Evolutionary conservation across 2,113 vertebrate species (phyloP).

Genomic region (Eolophus roseicapilla): DNA sequence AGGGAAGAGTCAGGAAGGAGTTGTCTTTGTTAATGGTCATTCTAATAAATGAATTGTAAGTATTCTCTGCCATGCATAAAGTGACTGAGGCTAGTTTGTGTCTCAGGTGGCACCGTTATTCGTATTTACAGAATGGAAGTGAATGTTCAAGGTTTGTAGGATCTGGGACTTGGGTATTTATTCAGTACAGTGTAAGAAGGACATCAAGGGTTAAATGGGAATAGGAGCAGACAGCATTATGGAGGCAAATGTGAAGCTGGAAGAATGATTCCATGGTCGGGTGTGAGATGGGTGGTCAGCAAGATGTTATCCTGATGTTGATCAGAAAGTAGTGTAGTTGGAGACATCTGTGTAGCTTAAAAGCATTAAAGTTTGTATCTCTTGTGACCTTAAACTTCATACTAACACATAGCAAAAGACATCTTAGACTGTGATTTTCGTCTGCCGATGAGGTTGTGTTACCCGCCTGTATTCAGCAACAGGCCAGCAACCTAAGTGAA

Average conservation of each 20-base stretch:
- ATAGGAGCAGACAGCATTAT: not conserved
- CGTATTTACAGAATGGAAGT: fast-evolving
- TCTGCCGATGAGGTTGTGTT: not conserved
- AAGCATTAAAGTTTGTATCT: not conserved
- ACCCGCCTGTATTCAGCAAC: not conserved
- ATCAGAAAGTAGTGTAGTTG: not conserved
- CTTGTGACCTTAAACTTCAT: not conserved
- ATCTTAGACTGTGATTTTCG: not conserved
- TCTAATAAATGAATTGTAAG: not conserved
- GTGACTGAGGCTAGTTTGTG: not conserved
- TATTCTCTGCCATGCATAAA: not conserved
- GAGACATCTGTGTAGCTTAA: not conserved
- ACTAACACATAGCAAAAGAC: not conserved
- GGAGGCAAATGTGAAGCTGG: not conserved
- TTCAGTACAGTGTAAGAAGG: not conserved
- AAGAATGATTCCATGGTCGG: fast-evolving
- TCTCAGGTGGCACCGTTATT: not conserved
- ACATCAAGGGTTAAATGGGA: not conserved
- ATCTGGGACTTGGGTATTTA: not conserved
- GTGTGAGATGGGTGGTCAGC: not conserved
- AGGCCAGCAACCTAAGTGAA: not conserved
- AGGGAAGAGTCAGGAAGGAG: not conserved
- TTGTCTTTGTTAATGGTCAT: not conserved
- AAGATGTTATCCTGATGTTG: not conserved
- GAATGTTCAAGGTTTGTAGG: not conserved